Evolutionary conservation across 2,888 invertebrate species (phyloP).

Genomic region (Dryobota labecula): DNA sequence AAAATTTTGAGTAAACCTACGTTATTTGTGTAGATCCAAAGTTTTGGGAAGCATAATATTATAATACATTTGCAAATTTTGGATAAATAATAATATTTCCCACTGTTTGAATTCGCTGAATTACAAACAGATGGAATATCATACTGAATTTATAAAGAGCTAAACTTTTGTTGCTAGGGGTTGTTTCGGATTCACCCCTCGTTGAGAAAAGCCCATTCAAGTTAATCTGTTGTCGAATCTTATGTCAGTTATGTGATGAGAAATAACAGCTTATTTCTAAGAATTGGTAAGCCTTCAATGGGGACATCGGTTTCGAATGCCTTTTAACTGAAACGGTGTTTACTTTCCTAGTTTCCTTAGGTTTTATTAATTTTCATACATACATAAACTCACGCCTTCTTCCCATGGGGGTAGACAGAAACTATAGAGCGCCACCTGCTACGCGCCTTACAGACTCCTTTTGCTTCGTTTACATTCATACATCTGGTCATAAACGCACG

Average conservation of each 20-base stretch:
- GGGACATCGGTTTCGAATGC: neutral
- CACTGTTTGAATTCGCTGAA: slow-evolving; percentile 44
- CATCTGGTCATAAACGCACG: too few relatives aligned
- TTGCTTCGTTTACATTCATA: too few relatives aligned
- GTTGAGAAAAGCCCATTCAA: slow-evolving; percentile 13
- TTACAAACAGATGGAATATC: slow-evolving; percentile 41
- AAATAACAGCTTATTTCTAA: slow-evolving; percentile 8
- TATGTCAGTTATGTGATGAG: slow-evolving; percentile 17
- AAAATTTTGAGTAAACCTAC: slow-evolving; percentile 26
- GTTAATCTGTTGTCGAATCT: slow-evolving; percentile 35
- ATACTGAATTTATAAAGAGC: slow-evolving; percentile 40
- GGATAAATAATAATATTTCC: slow-evolving; percentile 54
- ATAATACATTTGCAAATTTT: slow-evolving; percentile 62
- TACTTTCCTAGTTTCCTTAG: neutral
- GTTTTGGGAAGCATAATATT: slow-evolving; percentile 61
- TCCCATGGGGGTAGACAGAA: too few relatives aligned
- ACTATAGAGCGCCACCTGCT: too few relatives aligned
- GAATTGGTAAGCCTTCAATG: neutral
- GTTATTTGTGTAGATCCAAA: slow-evolving; percentile 43
- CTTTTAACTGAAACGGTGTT: neutral
- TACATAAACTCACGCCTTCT: too few relatives aligned
- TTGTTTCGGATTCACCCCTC: slow-evolving; percentile 17
- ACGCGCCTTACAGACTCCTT: too few relatives aligned
- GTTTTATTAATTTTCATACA: too few relatives aligned
- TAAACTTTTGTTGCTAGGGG: slow-evolving; percentile 13